Base-by-base conservation (phyloP, 2,888 invertebrate genomes). In the Pammene fasciana region DNA sequence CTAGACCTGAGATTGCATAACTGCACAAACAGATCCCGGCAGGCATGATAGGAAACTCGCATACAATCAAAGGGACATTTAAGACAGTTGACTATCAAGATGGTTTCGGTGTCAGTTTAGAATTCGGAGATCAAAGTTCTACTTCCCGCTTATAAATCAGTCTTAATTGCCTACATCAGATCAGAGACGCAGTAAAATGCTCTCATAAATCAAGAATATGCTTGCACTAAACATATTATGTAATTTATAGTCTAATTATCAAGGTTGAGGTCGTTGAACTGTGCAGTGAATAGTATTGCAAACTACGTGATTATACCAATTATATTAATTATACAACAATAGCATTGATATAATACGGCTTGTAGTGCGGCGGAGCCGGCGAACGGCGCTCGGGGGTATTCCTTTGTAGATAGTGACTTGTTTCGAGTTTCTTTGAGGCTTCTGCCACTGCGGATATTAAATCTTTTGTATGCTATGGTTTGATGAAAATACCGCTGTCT, bases 61-160 rank as follows among this genome's bases (percentile, higher is more conserved):
- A 54, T 54, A 48, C 43, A 65, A 64, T 59, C 52, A 45, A 52
- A 26, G 45, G 13, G 16, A 18, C 34, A 57, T 59, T 68, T 36
- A 45, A 43, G n/a, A 16, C 38, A 52, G 54, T 48, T 50, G 9
- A 48, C 57, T 50, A 50, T 57, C 52, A 38, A 52, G 38, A 64
- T 10, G 73, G 72, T 72, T 72, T 66, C 70, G 59, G 65, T 71
- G 73, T 73, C 72, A 70, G 67, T 65, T 71, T 72, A 74, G 73
- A 65, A 65, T 65, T 62, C 65, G 65, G 64, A 81, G 79, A 84
- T 85, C 80, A 83, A 82, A 80, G 79, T 76, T 66, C 66, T 73
- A 71, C 73, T 84, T 84, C 80, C 81, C 75, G 75, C 54, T 48
- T 70, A 74, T 83, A 79, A 84, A 82, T 84, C 77, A 76, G 57